Percentiles rank a stretch among this genome's conserved stretches.
Conservation (phyloP, 2,797 vertebrate genomes). For the Sebastes trivittatus region DNA sequence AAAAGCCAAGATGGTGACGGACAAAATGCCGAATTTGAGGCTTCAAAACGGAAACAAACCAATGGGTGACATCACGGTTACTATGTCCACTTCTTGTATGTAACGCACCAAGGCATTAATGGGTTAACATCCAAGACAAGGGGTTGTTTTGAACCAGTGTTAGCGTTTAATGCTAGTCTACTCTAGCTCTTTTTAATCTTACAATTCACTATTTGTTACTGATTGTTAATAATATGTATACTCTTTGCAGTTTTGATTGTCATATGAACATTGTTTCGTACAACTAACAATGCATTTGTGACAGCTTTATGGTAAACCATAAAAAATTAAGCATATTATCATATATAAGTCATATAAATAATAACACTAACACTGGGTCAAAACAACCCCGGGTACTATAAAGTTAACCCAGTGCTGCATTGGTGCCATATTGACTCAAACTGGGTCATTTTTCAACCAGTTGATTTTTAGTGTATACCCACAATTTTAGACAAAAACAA, state of each 20-base stretch:
- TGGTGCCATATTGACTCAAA: not conserved
- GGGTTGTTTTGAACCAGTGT: too few relatives aligned
- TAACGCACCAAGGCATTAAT: too few relatives aligned
- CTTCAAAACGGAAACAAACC: too few relatives aligned
- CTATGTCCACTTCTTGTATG: too few relatives aligned
- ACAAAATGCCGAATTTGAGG: fast-evolving
- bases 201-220: not conserved
- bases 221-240: not conserved
- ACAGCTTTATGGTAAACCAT: not conserved
- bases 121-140: not conserved
- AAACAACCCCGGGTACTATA: not conserved
- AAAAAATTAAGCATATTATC: too few relatives aligned
- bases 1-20: too few relatives aligned
- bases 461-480: not conserved
- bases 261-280: not conserved
- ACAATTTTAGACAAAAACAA: not conserved
- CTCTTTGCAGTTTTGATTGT: too few relatives aligned
- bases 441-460: not conserved
- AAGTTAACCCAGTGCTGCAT: not conserved
- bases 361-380: too few relatives aligned
- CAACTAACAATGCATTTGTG: not conserved
- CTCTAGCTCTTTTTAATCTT: not conserved
- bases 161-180: not conserved
- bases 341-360: too few relatives aligned
- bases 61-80: too few relatives aligned